A percentile compares a stretch with the other conserved stretches of the same genome.
Evolutionary conservation across 1,140 invertebrate species (phyloP).

Genomic region (Drosophila truncata): DNA sequence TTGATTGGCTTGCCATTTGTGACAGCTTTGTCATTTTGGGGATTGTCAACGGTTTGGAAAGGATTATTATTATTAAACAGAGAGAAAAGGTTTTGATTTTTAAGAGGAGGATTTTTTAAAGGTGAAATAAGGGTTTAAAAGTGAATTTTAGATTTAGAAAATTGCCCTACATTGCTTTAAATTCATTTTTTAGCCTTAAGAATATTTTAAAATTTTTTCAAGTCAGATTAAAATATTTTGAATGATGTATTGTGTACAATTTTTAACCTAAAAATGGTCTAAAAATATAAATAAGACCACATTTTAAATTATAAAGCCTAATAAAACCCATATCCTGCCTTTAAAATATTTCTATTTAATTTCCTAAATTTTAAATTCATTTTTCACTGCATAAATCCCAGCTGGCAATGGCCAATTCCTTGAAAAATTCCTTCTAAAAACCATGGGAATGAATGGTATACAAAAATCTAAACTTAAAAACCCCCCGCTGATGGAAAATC

Average conservation of each 20-base stretch:
- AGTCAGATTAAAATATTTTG: not conserved
- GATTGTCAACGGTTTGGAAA: conserved; percentile 42
- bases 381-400: conserved; percentile 11
- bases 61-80: conserved; percentile 31
- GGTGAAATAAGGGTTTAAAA: no score
- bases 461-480: not conserved
- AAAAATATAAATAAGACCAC: not conserved
- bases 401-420: conserved; percentile 22
- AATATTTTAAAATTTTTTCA: not conserved
- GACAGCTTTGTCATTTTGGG: conserved; percentile 58
- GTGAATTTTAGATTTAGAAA: no score
- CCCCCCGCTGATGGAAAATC: conserved; percentile 18
- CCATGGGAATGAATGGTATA: not conserved
- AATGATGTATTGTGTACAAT: not conserved
- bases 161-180: not conserved
- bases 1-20: conserved; percentile 64
- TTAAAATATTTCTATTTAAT: not conserved
- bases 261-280: not conserved
- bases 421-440: conserved; percentile 3
- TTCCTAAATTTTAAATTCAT: not conserved
- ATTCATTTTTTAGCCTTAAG: not conserved
- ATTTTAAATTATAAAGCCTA: not conserved
- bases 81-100: not conserved
- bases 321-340: not conserved
- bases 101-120: not conserved